These are phyloP conservation scores for Sebastes melanostomus DNA, from an alignment of 2,797 vertebrate species.

Conservation along the genomic window DNA sequence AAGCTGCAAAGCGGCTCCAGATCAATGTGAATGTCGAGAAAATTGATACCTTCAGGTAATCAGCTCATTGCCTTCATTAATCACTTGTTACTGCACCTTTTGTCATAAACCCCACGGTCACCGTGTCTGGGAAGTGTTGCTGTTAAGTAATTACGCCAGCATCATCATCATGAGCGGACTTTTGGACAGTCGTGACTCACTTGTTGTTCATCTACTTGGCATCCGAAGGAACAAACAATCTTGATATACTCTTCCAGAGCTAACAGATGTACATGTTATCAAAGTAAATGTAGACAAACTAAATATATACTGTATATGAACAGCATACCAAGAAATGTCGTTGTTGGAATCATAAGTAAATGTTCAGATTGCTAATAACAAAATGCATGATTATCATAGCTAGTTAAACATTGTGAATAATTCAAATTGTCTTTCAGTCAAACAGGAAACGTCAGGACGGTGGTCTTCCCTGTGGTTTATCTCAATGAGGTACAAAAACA, in stretches of 20 bases:
- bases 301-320: not conserved
- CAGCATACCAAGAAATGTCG: not conserved
- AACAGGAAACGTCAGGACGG: slow-evolving; percentile 85
- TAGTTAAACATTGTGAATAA: not conserved
- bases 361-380: not conserved
- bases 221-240: not conserved
- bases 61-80: not conserved
- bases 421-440: slow-evolving; percentile 68
- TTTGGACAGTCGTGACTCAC: slow-evolving; percentile 45
- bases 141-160: slow-evolving; percentile 46
- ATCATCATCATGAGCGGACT: slow-evolving; percentile 61
- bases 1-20: slow-evolving; percentile 91
- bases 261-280: not conserved
- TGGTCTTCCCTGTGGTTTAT: slow-evolving; percentile 91
- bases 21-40: slow-evolving; percentile 87
- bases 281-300: not conserved
- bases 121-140: not conserved
- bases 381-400: not conserved
- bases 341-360: fast-evolving
- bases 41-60: slow-evolving; percentile 87
- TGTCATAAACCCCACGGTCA: not conserved
- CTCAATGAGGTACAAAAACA: slow-evolving; percentile 89
- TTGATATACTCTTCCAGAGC: not conserved
- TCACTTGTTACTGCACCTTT: not conserved
- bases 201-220: slow-evolving; percentile 10